Percentiles rank a stretch among this genome's conserved stretches.
These are phyloP conservation scores for Sinosuthora webbiana DNA, from an alignment of 2,113 vertebrate species.

Conservation along the genomic window DNA sequence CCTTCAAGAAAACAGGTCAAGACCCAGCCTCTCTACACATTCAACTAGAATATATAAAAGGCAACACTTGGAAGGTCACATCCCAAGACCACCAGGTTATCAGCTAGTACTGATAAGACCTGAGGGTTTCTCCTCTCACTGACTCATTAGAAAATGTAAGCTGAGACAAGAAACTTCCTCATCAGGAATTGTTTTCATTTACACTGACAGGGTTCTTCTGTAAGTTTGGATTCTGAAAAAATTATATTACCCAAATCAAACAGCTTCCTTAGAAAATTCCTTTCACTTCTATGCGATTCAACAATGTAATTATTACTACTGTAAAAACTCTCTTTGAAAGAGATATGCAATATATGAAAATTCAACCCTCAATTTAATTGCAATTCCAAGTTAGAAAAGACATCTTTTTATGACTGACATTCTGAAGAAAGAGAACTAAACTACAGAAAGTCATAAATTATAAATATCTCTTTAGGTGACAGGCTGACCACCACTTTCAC, in stretches of 20 bases:
- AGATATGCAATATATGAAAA: background rate
- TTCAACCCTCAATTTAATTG: background rate
- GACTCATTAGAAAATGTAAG: background rate
- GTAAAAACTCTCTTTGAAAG: background rate
- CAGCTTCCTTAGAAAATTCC: background rate
- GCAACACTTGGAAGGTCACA: background rate
- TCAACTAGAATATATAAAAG: background rate
- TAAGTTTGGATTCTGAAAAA: background rate
- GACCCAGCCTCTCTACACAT: background rate
- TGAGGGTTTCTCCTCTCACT: background rate
- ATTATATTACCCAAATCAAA: background rate
- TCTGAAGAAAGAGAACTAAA: background rate
- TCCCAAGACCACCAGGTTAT: background rate
- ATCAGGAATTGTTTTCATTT: background rate
- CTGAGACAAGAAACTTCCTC: background rate
- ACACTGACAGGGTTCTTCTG: background rate
- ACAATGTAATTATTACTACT: background rate
- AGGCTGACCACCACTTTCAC: background rate
- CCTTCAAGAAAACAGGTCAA: background rate
- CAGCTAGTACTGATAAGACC: background rate
- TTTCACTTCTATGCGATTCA: background rate
- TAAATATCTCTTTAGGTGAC: background rate
- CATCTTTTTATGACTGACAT: background rate
- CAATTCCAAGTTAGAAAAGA: background rate
- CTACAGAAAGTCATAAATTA: background rate